phyloP scores from a whole-genome alignment of 2,888 invertebrate genomes.

The Andrena minutula region DNA sequence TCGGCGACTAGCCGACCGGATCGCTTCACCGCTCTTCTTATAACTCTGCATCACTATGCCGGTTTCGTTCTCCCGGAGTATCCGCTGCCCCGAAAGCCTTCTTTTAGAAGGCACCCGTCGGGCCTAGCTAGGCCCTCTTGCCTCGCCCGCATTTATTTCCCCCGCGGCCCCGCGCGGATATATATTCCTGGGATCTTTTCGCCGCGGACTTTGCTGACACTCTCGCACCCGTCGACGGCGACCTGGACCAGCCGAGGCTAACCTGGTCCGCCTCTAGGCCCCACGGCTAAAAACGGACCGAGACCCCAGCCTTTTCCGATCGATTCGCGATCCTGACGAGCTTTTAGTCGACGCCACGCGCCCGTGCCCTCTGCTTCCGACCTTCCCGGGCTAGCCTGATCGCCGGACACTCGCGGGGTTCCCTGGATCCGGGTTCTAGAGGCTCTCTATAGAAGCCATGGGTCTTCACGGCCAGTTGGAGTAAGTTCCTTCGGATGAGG shows the following conservation, averaged over 20 bases:
- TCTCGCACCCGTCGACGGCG: slow-evolving; percentile 39
- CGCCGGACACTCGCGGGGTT: background rate
- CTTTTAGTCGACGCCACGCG: slow-evolving; percentile 74
- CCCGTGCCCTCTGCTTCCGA: slow-evolving; percentile 47
- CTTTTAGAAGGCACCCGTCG: slow-evolving; percentile 67
- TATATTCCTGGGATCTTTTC: slow-evolving; percentile 85
- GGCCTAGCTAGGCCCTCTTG: slow-evolving; percentile 28
- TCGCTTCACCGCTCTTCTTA: slow-evolving; percentile 71
- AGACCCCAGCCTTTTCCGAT: slow-evolving; percentile 68
- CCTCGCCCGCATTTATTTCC: slow-evolving; percentile 81
- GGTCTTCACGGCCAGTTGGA: too few species aligned
- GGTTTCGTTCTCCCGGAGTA: slow-evolving; percentile 71
- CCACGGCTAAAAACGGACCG: slow-evolving; percentile 54
- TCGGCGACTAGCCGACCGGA: slow-evolving; percentile 70
- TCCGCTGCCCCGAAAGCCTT: slow-evolving; percentile 68
- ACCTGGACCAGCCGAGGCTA: background rate
- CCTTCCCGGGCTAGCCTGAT: background rate
- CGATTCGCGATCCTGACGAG: slow-evolving; percentile 40
- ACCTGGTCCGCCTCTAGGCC: slow-evolving; percentile 19
- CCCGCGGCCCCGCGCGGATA: slow-evolving; percentile 76
- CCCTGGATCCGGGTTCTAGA: background rate
- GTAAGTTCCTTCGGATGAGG: too few species aligned
- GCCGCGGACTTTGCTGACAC: slow-evolving; percentile 81
- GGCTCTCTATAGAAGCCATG: too few species aligned
- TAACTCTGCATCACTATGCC: slow-evolving; percentile 68